Percentiles rank a stretch among this genome's conserved stretches.
Conservation (phyloP, 2,797 vertebrate genomes). For the Hirundo rustica region DNA sequence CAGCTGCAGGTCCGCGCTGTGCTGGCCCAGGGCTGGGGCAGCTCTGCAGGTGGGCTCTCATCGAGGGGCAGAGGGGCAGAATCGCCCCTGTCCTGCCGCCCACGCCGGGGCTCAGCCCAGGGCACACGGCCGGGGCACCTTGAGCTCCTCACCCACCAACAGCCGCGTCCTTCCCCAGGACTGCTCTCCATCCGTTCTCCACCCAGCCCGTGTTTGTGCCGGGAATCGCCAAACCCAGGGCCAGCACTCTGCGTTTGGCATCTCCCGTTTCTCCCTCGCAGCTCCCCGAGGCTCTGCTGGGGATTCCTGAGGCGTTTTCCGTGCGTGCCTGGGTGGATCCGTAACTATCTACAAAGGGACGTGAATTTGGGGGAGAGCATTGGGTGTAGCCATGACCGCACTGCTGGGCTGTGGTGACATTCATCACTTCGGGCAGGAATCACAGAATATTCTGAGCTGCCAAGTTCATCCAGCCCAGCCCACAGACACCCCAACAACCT, state of each 20-base stretch:
- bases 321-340: accelerated
- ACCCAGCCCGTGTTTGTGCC: neutral
- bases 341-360: accelerated
- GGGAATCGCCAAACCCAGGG: neutral
- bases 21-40: neutral
- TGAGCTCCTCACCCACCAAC: neutral
- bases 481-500: accelerated
- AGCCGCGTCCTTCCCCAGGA: too few relatives aligned
- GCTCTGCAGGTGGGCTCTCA: neutral
- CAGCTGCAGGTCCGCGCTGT: neutral
- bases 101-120: neutral
- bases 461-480: accelerated
- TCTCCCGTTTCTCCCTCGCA: neutral
- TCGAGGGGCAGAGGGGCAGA: neutral
- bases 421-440: neutral
- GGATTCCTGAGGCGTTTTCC: accelerated
- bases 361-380: accelerated
- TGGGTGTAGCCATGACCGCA: accelerated
- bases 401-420: neutral
- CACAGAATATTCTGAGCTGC: neutral
- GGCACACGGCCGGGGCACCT: neutral
- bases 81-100: neutral
- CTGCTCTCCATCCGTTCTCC: neutral
- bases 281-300: neutral
- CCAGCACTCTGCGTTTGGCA: accelerated